Percentiles rank a stretch among this genome's conserved stretches.
phyloP scores from a whole-genome alignment of 2,113 vertebrate genomes.

The Coturnix japonica region DNA sequence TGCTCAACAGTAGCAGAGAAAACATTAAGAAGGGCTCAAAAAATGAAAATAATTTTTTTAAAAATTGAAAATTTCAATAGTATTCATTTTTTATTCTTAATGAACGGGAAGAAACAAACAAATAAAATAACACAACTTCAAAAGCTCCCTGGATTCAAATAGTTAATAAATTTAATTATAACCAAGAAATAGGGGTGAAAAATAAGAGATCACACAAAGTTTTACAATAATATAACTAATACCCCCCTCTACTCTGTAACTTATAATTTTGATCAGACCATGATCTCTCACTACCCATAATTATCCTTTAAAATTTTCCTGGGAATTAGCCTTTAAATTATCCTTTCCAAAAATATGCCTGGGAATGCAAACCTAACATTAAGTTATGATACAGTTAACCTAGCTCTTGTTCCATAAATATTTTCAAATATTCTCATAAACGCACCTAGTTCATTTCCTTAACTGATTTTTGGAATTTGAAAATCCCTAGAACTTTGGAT shows the following conservation, averaged over 20 bases:
- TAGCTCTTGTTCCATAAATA: background rate
- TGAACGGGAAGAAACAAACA: background rate
- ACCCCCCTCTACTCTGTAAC: background rate
- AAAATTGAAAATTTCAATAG: background rate
- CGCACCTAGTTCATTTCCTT: background rate
- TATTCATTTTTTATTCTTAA: background rate
- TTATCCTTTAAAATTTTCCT: background rate
- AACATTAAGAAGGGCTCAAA: conserved; percentile 11
- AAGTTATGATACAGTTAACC: background rate
- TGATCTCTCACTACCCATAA: background rate
- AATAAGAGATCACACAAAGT: background rate
- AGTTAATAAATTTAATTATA: background rate
- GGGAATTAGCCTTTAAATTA: background rate
- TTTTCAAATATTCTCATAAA: background rate
- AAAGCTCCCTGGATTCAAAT: background rate
- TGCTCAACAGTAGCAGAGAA: background rate
- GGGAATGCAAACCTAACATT: background rate
- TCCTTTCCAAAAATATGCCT: background rate
- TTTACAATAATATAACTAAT: background rate
- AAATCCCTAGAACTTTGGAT: background rate
- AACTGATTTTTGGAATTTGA: background rate
- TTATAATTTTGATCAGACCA: background rate
- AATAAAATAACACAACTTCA: background rate
- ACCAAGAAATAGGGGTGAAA: background rate
- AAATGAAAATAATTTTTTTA: background rate